phyloP scores from a whole-genome alignment of 1,140 invertebrate species.

The Archivesica marissinica region DNA sequence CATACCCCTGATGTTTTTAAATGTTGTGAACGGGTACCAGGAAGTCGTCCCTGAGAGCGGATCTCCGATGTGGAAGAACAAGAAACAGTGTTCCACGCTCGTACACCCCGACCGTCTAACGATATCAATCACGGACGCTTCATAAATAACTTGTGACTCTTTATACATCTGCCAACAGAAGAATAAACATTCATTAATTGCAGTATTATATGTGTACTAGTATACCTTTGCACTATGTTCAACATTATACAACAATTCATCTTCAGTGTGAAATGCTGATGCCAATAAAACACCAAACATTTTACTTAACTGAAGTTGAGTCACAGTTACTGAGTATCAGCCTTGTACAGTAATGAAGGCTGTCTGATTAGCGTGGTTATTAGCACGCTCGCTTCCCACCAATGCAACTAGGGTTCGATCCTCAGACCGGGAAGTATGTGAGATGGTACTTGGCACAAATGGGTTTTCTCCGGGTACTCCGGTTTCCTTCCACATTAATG shows the following conservation, averaged over 20 bases:
- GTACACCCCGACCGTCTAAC: constrained; percentile 63
- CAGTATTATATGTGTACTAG: background rate
- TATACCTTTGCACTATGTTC: background rate
- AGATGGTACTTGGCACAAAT: too few relatives aligned
- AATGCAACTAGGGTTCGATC: too few relatives aligned
- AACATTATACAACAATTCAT: background rate
- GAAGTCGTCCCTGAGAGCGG: constrained; percentile 39
- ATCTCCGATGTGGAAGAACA: constrained; percentile 66
- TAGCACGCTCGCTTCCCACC: too few relatives aligned
- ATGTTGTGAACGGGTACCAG: constrained; percentile 67
- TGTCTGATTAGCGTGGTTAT: too few relatives aligned
- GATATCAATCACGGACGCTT: constrained; percentile 35
- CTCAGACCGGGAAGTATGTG: too few relatives aligned
- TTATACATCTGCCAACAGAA: constrained; percentile 67
- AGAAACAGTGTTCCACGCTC: constrained; percentile 63
- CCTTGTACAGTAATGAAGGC: too few relatives aligned
- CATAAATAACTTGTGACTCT: constrained; percentile 66
- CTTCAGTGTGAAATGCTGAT: background rate
- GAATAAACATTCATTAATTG: background rate
- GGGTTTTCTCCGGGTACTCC: too few relatives aligned
- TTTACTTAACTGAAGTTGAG: too few relatives aligned
- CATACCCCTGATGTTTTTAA: constrained; percentile 58
- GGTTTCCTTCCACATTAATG: too few relatives aligned
- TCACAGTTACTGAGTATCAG: too few relatives aligned
- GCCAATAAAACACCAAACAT: background rate